Evolutionary conservation across 2,888 invertebrate species (phyloP).

Genomic region (Limenitis camilla): DNA sequence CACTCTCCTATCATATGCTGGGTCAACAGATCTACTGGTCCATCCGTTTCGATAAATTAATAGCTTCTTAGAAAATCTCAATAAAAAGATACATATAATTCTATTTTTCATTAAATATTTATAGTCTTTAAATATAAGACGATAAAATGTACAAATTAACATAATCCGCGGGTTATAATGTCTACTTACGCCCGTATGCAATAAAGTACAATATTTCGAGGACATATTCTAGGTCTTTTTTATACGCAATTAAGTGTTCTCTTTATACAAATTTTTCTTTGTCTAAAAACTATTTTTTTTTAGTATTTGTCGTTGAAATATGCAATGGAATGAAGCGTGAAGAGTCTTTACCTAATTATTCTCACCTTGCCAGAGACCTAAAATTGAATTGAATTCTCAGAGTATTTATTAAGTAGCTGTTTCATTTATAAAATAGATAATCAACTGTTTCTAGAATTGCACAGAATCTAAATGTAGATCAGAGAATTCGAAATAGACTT

Average conservation of each 20-base stretch:
- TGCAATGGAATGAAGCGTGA: too few species aligned
- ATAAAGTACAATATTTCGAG: slow-evolving; percentile 45
- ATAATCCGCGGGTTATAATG: slow-evolving; percentile 62
- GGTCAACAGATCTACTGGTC: slow-evolving; percentile 51
- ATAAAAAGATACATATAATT: not conserved
- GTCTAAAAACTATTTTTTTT: too few species aligned
- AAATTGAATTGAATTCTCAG: too few species aligned
- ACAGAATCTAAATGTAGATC: too few species aligned
- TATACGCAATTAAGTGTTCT: slow-evolving; percentile 11
- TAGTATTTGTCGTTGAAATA: too few species aligned
- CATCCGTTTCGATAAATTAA: slow-evolving; percentile 33
- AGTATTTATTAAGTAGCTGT: too few species aligned
- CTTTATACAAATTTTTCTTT: too few species aligned
- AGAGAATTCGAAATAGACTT: not conserved
- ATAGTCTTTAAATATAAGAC: not conserved
- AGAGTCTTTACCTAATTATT: too few species aligned
- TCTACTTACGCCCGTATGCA: slow-evolving; percentile 56
- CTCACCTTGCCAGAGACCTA: too few species aligned
- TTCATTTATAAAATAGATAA: too few species aligned
- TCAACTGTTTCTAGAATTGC: too few species aligned
- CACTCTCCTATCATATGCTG: slow-evolving; percentile 52
- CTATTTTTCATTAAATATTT: not conserved
- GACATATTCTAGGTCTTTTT: slow-evolving; percentile 42
- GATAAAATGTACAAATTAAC: slow-evolving; percentile 35
- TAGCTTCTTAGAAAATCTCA: slow-evolving; percentile 1